phyloP scores from a whole-genome alignment of 64 coral and sea anemone species.

The Hydrozoanthus tunicans region DNA sequence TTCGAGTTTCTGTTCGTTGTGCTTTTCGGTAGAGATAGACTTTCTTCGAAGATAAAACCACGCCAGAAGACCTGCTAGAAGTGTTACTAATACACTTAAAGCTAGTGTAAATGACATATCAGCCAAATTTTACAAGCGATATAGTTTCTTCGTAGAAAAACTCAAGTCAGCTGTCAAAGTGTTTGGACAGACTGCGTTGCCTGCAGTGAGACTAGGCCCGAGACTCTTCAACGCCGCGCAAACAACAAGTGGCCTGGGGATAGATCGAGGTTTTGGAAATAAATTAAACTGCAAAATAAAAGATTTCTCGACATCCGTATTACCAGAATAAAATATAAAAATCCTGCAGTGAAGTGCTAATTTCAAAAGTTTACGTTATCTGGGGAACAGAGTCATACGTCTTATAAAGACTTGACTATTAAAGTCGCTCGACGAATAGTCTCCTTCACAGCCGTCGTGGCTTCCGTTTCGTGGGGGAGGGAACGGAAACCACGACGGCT shows the following conservation, averaged over 20 bases:
- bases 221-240: background rate
- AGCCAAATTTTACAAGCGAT: background rate
- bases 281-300: too few species aligned
- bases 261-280: background rate
- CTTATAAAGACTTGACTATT: too few species aligned
- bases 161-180: background rate
- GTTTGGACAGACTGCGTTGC: background rate
- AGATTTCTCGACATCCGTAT: too few species aligned
- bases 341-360: too few species aligned
- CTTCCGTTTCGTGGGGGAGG: too few species aligned
- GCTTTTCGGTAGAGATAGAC: background rate
- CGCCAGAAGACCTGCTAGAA: constrained; percentile 2
- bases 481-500: too few species aligned
- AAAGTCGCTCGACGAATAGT: too few species aligned
- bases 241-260: background rate
- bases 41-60: constrained; percentile 39
- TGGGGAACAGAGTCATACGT: too few species aligned
- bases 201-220: background rate
- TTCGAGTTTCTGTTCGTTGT: background rate
- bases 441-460: too few species aligned
- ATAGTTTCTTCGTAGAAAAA: background rate
- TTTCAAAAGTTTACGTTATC: too few species aligned
- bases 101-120: constrained; percentile 28
- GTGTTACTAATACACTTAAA: background rate
- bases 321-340: too few species aligned